A percentile compares a stretch with the other conserved stretches of the same genome.
phyloP scores from a whole-genome alignment of 2,888 invertebrate species.

The Apantesis nais region DNA sequence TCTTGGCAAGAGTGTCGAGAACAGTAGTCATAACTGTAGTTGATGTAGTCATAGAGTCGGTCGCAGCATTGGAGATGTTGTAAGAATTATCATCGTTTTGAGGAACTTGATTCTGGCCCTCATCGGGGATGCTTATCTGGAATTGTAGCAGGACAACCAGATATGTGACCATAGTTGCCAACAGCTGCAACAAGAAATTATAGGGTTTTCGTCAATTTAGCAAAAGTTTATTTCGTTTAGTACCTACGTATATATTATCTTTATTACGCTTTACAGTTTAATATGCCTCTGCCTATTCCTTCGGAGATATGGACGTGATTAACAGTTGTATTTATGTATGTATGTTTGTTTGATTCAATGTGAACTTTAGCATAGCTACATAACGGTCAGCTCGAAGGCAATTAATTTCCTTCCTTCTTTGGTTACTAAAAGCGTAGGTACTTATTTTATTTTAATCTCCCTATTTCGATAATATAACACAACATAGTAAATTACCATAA shows the following conservation, averaged over 20 bases:
- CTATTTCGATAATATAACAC: too few relatives aligned
- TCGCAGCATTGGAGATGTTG: conserved; percentile 50
- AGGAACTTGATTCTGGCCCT: conserved; percentile 52
- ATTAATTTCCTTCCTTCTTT: background rate
- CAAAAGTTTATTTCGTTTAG: background rate
- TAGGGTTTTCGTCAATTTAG: background rate
- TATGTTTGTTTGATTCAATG: too few relatives aligned
- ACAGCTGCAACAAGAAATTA: conserved; percentile 75
- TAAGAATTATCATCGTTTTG: conserved; percentile 39
- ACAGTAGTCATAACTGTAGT: conserved; percentile 67
- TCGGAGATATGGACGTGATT: too few relatives aligned
- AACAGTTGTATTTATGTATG: too few relatives aligned
- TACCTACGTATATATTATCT: too few relatives aligned
- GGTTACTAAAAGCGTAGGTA: background rate
- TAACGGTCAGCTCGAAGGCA: background rate
- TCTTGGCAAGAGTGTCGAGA: conserved; percentile 69
- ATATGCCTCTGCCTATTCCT: too few relatives aligned
- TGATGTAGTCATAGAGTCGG: conserved; percentile 57
- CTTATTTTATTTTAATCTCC: too few relatives aligned
- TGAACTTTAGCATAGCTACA: background rate
- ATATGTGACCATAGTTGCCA: conserved; percentile 92
- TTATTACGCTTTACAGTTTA: too few relatives aligned
- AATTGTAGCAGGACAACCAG: conserved; percentile 90
- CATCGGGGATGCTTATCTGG: conserved; percentile 91
- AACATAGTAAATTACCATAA: too few relatives aligned